Conservation (phyloP, 2,888 invertebrate species). For the Nomada ferruginata region DNA sequence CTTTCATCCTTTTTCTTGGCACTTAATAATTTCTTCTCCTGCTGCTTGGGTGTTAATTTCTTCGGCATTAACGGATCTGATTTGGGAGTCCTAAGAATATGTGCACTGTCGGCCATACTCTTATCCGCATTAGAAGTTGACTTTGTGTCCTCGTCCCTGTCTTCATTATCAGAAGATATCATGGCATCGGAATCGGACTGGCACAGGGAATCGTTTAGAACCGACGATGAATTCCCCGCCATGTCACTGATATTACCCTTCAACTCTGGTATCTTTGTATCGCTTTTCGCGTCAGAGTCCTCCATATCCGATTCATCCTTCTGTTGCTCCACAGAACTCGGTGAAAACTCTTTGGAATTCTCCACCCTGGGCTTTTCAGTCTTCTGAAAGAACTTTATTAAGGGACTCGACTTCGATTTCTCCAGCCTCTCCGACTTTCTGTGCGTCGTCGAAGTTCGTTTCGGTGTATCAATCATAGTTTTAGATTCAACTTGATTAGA, state of each 20-base stretch:
- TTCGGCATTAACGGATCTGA: conserved; percentile 54
- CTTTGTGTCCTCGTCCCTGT: conserved; percentile 46
- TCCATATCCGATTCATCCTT: conserved; percentile 15
- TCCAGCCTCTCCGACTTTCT: conserved; percentile 61
- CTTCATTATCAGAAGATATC: conserved; percentile 71
- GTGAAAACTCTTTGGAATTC: neutral
- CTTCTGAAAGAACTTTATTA: conserved; percentile 73
- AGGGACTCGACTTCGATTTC: conserved; percentile 54
- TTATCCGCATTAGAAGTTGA: conserved; percentile 18
- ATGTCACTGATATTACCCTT: neutral
- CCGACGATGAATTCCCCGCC: conserved; percentile 7
- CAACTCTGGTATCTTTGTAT: neutral
- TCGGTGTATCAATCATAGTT: conserved; percentile 28
- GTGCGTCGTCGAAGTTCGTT: conserved; percentile 42
- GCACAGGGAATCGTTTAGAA: conserved; percentile 21
- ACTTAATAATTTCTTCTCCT: conserved; percentile 86
- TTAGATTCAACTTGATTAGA: conserved; percentile 25
- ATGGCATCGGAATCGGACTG: conserved; percentile 65
- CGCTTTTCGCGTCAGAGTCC: conserved; percentile 1
- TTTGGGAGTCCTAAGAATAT: conserved; percentile 51
- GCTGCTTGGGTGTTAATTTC: conserved; percentile 83
- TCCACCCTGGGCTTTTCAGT: conserved; percentile 52
- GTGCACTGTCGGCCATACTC: neutral
- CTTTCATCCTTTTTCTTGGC: conserved; percentile 86
- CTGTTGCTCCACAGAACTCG: conserved; percentile 14